Base-by-base conservation (phyloP, 2,797 vertebrate species). In the Dallia pectoralis region DNA sequence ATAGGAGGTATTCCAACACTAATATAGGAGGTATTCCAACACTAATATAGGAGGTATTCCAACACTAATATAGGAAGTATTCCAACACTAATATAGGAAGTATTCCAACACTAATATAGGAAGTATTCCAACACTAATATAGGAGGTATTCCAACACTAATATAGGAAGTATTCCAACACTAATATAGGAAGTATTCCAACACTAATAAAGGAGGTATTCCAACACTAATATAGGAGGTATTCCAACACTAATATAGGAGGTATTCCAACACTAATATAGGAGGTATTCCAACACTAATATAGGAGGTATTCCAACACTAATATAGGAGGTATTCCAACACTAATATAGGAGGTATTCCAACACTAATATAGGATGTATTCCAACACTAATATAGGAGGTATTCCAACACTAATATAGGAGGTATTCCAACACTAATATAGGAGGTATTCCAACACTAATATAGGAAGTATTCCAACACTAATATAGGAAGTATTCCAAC, bases 381-480 rank as follows among this genome's bases (percentile, higher is more conserved):
- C n/a, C n/a, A 9, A 44, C 15, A 27, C 25, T 76, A 14, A 40
- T 75, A 63, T 79, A 0, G 18, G 78, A 74, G 79, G 79, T 85
- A 84, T 78, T 82, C 69, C 40, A 40, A 40, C 25, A 36, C 25
- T 76, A 9, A 40, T 75, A 63, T 79, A 0, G 19, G 77, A 74
- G 78, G 79, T 84, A 84, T 78, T 82, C 69, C 69, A 74, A 85
- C 78, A 81, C 84, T 79, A 75, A n/a, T n/a, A n/a, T n/a, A n/a
- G n/a, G n/a, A n/a, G n/a, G n/a, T n/a, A n/a, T n/a, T n/a, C n/a
- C n/a, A n/a, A 64, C 77, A 77, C 77, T 81, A 8, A 3, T 36
- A 36, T 36, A 36, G 33, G 33, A 36, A 8, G 8, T 36, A 36
- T 36, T 36, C 33, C 33, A 36, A 6, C 40, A 44, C 3, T 12